Percentiles rank a stretch among this genome's conserved stretches.
Evolutionary conservation across 1,140 invertebrate species (phyloP).

Genomic region (Phocides pigmalion): DNA sequence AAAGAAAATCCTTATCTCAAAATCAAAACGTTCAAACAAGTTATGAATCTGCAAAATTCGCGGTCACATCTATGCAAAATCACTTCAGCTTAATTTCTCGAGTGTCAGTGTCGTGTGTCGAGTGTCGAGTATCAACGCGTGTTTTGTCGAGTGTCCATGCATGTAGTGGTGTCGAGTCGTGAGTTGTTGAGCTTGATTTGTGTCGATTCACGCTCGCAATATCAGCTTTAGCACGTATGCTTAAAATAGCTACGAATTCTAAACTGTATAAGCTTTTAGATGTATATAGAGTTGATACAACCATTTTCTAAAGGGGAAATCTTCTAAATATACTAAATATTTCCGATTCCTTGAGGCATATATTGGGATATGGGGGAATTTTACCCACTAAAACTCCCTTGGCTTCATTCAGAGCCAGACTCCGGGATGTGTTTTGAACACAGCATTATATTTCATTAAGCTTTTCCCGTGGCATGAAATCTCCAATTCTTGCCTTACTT

Average conservation of each 20-base stretch:
- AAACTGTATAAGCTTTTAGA: not conserved
- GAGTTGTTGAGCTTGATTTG: slow-evolving; percentile 28
- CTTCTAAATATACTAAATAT: no score
- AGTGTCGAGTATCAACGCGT: slow-evolving; percentile 16
- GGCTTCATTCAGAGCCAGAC: no score
- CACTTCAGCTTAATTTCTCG: slow-evolving; percentile 9
- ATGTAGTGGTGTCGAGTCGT: slow-evolving; percentile 19
- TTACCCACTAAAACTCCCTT: no score
- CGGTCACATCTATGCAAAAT: slow-evolving; percentile 2
- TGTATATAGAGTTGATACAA: not conserved
- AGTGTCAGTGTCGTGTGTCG: slow-evolving; percentile 11
- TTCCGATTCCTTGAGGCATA: no score
- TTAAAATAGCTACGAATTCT: slow-evolving; percentile 13
- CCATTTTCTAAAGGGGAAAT: no score
- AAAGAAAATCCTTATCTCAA: no score
- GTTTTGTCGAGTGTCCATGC: slow-evolving; percentile 26
- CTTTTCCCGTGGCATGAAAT: no score
- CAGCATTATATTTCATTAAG: no score
- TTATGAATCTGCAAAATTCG: not conserved
- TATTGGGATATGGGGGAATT: no score
- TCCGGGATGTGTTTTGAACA: no score
- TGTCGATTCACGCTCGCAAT: slow-evolving; percentile 39
- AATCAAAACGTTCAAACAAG: no score
- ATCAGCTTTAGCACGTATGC: slow-evolving; percentile 23
- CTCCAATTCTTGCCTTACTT: no score